Evolutionary conservation across 2,113 vertebrate species (phyloP).

Genomic region (Zapus hudsonius): DNA sequence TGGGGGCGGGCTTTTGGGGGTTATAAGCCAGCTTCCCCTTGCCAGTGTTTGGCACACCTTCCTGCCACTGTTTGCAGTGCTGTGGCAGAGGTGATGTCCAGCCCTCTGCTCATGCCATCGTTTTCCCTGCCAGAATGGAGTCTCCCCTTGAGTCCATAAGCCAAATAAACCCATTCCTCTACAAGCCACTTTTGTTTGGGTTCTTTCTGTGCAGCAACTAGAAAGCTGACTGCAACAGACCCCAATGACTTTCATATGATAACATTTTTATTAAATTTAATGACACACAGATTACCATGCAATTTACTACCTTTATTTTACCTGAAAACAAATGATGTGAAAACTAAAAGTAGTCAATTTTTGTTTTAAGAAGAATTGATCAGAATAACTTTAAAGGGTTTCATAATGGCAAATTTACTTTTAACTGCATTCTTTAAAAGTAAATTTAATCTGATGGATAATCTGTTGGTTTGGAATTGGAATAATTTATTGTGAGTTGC

Average conservation of each 20-base stretch:
- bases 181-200: too few relatives aligned
- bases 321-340: not conserved
- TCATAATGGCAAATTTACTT: not conserved
- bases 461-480: not conserved
- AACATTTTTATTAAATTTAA: not conserved
- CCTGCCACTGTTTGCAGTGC: too few relatives aligned
- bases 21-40: too few relatives aligned
- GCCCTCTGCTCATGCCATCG: too few relatives aligned
- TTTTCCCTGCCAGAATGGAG: too few relatives aligned
- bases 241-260: not conserved
- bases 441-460: not conserved
- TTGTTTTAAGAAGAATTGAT: not conserved
- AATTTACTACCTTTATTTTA: not conserved
- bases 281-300: not conserved
- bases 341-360: not conserved
- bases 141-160: too few relatives aligned
- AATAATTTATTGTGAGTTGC: not conserved
- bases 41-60: too few relatives aligned
- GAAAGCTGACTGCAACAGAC: too few relatives aligned
- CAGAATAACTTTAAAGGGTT: not conserved
- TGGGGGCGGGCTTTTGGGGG: too few relatives aligned
- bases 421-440: slow-evolving; percentile 17
- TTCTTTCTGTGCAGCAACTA: too few relatives aligned
- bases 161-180: too few relatives aligned
- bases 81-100: too few relatives aligned